phyloP scores from a whole-genome alignment of 2,113 vertebrate species.

The Pteronura brasiliensis region DNA sequence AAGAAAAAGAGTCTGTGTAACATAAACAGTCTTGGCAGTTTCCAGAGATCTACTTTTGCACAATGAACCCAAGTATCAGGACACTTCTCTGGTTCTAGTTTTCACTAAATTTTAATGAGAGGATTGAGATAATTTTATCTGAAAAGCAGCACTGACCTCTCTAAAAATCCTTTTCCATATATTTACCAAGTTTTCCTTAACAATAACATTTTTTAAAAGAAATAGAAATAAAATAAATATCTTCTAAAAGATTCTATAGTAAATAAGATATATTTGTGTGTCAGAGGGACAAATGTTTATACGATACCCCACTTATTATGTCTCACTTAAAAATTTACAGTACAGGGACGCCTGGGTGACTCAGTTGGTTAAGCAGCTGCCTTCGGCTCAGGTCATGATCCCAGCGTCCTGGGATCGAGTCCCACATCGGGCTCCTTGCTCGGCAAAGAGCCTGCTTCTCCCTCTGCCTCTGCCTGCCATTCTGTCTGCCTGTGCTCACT shows the following conservation, averaged over 20 bases:
- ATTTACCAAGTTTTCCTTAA: background rate
- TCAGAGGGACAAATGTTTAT: background rate
- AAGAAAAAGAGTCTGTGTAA: background rate
- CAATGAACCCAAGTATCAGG: background rate
- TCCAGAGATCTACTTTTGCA: background rate
- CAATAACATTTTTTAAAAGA: background rate
- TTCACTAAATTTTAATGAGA: constrained; percentile 13
- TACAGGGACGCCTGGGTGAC: too few species aligned
- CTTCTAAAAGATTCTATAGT: background rate
- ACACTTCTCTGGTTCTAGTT: background rate
- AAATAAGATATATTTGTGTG: background rate
- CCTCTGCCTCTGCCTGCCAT: too few species aligned
- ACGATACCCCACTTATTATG: background rate
- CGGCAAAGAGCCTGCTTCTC: too few species aligned
- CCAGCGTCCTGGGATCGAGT: too few species aligned
- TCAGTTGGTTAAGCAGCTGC: too few species aligned
- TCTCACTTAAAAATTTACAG: background rate
- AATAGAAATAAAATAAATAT: background rate
- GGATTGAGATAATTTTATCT: background rate
- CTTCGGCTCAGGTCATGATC: too few species aligned
- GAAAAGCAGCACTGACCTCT: background rate
- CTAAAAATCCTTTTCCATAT: background rate
- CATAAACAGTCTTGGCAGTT: background rate
- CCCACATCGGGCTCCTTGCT: too few species aligned
- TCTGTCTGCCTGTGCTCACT: too few species aligned